phyloP scores from a whole-genome alignment of 2,888 invertebrate genomes.

The Pyrrhia umbra region DNA sequence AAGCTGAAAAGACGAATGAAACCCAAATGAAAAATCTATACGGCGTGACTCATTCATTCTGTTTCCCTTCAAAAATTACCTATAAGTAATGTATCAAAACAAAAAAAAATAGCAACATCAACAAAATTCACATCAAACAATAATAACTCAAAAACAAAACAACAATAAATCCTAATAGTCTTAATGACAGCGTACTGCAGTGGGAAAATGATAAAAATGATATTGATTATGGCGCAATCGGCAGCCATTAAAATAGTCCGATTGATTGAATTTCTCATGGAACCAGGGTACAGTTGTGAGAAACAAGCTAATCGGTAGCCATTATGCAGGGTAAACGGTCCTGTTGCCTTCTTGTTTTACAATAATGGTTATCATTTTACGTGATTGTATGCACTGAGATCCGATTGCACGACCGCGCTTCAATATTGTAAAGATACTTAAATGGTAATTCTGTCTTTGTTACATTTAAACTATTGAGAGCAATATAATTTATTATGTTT shows the following conservation, averaged over 20 bases:
- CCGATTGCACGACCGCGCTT: neutral
- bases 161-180: constrained; percentile 54
- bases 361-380: constrained; percentile 52
- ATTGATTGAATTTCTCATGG: constrained; percentile 85
- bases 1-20: too few relatives aligned
- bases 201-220: constrained; percentile 68
- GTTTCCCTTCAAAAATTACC: too few relatives aligned
- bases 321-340: constrained; percentile 58
- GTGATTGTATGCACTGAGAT: constrained; percentile 34
- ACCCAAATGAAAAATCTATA: too few relatives aligned
- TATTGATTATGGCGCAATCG: constrained; percentile 78
- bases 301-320: constrained; percentile 75
- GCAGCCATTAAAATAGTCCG: constrained; percentile 81
- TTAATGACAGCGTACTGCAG: constrained; percentile 76
- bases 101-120: neutral
- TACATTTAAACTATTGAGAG: neutral
- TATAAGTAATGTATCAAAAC: too few relatives aligned
- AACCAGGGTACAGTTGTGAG: constrained; percentile 76
- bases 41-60: too few relatives aligned
- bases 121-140: constrained; percentile 40
- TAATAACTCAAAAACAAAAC: constrained; percentile 56
- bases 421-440: constrained; percentile 3
- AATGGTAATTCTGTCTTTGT: neutral
- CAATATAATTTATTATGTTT: neutral
- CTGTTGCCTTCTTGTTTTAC: constrained; percentile 48